Evolutionary conservation across 2,113 vertebrate species (phyloP).

Genomic region (Myiozetetes cayanensis): DNA sequence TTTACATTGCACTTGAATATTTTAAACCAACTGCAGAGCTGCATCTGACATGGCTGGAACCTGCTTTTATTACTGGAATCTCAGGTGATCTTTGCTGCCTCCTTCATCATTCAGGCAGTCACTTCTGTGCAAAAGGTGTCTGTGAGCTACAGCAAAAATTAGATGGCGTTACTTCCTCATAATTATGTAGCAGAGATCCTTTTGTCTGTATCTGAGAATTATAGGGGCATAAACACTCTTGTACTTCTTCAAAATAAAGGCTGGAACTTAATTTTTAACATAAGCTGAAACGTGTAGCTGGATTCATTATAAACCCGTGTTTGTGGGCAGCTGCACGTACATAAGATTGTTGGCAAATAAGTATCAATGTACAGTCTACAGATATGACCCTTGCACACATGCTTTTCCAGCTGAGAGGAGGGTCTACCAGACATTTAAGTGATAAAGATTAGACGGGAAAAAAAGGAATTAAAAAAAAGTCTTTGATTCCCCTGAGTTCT

Average conservation of each 20-base stretch:
- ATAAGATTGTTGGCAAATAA: not conserved
- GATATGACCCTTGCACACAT: not conserved
- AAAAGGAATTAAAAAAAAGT: not conserved
- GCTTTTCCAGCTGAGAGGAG: not conserved
- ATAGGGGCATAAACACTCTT: not conserved
- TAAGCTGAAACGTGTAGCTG: not conserved
- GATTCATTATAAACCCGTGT: not conserved
- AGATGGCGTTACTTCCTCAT: not conserved
- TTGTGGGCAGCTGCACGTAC: not conserved
- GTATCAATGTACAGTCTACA: not conserved
- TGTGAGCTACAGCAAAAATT: not conserved
- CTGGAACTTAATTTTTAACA: not conserved
- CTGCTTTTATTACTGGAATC: not conserved
- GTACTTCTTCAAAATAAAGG: not conserved
- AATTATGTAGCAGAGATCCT: not conserved
- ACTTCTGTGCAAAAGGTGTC: not conserved
- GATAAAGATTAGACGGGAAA: not conserved
- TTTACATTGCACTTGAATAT: not conserved
- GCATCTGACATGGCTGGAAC: not conserved
- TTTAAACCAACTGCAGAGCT: not conserved
- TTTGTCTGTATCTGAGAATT: not conserved
- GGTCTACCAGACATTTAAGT: not conserved
- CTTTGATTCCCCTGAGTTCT: not conserved
- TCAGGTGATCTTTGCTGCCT: not conserved
- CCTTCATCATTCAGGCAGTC: not conserved